These are phyloP conservation scores for Timema podura DNA, from an alignment of 2,888 invertebrate genomes.

Conservation along the genomic window DNA sequence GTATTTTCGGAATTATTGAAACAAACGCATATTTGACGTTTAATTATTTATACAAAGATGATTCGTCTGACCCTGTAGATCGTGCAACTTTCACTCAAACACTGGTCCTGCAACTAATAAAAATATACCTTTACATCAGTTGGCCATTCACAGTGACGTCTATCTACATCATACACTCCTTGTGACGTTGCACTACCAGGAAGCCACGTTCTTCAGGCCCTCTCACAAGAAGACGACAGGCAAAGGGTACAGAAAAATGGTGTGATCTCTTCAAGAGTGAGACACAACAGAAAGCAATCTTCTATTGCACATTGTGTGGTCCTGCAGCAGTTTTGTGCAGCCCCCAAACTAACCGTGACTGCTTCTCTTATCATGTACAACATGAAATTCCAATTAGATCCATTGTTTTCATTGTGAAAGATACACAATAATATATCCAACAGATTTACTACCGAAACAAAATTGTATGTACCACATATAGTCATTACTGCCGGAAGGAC, in stretches of 20 bases:
- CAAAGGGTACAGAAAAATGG: not conserved
- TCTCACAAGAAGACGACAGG: not conserved
- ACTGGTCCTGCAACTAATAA: not conserved
- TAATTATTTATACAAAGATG: not conserved
- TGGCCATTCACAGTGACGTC: too few species aligned
- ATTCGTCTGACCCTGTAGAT: not conserved
- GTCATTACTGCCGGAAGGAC: not conserved
- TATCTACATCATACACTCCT: not conserved
- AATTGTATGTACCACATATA: not conserved
- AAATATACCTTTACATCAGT: too few species aligned
- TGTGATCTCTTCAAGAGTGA: slow-evolving; percentile 2
- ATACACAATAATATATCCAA: too few species aligned
- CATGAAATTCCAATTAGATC: not conserved
- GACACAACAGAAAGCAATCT: not conserved
- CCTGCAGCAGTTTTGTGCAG: not conserved
- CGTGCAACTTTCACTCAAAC: not conserved
- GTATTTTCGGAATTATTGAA: not conserved
- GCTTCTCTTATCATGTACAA: not conserved
- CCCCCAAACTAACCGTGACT: not conserved
- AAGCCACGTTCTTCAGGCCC: not conserved
- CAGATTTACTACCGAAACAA: too few species aligned
- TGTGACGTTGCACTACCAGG: not conserved
- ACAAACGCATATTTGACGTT: not conserved
- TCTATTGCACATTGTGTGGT: not conserved
- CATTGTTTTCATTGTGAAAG: not conserved